Evolutionary conservation across 2,888 invertebrate genomes (phyloP), one percentile per base, ranked within the genome.

Genomic region (Amphipyra berbera): DNA sequence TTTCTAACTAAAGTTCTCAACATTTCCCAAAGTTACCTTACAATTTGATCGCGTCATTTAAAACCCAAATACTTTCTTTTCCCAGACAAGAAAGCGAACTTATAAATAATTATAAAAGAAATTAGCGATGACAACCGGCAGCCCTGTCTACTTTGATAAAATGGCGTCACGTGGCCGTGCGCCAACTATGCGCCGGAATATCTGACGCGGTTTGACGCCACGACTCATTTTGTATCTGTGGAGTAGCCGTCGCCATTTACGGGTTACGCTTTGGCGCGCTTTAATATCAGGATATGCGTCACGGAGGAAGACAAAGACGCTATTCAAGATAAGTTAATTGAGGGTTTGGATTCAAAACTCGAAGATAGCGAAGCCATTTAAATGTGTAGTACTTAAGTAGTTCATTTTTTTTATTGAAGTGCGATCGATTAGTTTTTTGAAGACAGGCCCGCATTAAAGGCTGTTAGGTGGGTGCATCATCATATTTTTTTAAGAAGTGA

Each of bases 121-220:
- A 73, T 63, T 53, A 46, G 40, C 33, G 49, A 60, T 60, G 50
- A 68, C 42, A 65, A 50, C 6, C 30, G 45, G 27, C 79, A 80
- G 55, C 79, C 79, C 79, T 76, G 54, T 61, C 27, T 58, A 37
- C 42, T 72, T 68, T 57, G 68, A 73, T 72, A 83, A 86, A 81
- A 88, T 86, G 89, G 87, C 88, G 89, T 83, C 85, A 79, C 78
- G 79, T 94, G 93, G 93, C 91, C 83, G 59, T 69, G 76, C 72
- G 94, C 94, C 94, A 94, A 93, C 84, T 91, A 92, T 92, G 90
- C 91, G 89, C 86, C 81, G 89, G 88, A 90, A 88, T 86, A 89
- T 86, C 88, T 89, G 92, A 91, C 90, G 89, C 86, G 73, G 73
- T 78, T 83, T 87, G 90, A 90, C 90, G 90, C 86, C 86, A 83